Evolutionary conservation across 1,140 invertebrate genomes (phyloP).

Genomic region (Euwallacea fornicatus): DNA sequence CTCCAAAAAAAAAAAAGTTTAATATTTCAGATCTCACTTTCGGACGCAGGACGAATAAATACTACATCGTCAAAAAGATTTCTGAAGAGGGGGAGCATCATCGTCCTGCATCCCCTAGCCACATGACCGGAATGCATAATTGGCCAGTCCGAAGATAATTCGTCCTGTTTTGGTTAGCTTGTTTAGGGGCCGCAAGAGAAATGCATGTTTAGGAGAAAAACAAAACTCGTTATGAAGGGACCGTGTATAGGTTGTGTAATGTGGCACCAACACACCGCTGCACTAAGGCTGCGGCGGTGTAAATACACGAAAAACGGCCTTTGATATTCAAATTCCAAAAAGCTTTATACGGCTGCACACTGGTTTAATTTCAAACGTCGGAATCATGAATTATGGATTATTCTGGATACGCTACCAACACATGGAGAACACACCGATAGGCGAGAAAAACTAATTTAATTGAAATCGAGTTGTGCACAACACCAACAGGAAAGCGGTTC

Average conservation of each 20-base stretch:
- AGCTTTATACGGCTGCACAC: conserved; percentile 16
- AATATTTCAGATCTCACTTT: background rate
- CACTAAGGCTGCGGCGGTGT: background rate
- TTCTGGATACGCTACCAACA: too few relatives aligned
- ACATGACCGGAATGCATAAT: background rate
- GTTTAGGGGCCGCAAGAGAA: background rate
- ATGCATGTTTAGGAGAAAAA: background rate
- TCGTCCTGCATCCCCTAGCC: background rate
- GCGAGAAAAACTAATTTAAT: too few relatives aligned
- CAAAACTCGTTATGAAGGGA: too few relatives aligned
- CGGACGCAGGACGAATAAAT: background rate
- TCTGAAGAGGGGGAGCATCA: background rate
- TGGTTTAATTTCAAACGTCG: too few relatives aligned
- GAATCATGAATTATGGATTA: too few relatives aligned
- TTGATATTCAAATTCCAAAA: conserved; percentile 27
- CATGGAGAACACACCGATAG: too few relatives aligned
- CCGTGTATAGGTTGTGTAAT: too few relatives aligned
- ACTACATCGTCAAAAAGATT: background rate
- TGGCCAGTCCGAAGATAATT: background rate
- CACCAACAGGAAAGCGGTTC: conserved; percentile 9
- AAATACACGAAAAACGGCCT: conserved; percentile 22
- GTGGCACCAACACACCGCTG: too few relatives aligned
- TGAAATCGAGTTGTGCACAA: background rate
- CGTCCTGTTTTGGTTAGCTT: background rate
- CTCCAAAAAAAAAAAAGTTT: background rate